phyloP scores from a whole-genome alignment of 2,113 vertebrate species.

The Burhinus bistriatus region DNA sequence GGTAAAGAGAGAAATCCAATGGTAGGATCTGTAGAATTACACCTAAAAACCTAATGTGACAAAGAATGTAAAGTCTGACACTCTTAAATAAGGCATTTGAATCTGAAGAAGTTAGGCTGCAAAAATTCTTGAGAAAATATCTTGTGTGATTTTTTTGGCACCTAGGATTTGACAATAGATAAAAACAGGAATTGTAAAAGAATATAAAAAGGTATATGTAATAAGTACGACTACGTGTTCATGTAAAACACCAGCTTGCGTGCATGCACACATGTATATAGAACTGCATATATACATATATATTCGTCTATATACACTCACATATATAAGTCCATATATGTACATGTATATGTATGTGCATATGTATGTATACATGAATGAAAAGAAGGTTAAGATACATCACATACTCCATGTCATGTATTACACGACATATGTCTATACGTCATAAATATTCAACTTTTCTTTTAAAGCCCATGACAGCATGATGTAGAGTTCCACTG shows the following conservation, averaged over 20 bases:
- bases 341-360: fast-evolving
- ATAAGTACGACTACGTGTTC: neutral
- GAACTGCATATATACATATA: too few relatives aligned
- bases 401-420: neutral
- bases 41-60: fast-evolving
- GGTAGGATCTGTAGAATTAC: neutral
- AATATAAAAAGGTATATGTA: neutral
- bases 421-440: neutral
- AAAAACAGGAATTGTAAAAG: neutral
- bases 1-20: neutral
- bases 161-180: neutral
- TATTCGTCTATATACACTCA: neutral
- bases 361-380: neutral
- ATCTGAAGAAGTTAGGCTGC: neutral
- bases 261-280: neutral
- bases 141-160: neutral
- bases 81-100: neutral
- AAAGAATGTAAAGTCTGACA: neutral
- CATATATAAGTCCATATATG: neutral
- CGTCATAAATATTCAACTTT: neutral
- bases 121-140: neutral
- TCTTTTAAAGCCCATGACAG: neutral
- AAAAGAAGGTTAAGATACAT: neutral
- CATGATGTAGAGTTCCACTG: neutral
- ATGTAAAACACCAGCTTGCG: neutral